Evolutionary conservation across 2,888 invertebrate genomes (phyloP).

Genomic region (Spicauda simplicius): DNA sequence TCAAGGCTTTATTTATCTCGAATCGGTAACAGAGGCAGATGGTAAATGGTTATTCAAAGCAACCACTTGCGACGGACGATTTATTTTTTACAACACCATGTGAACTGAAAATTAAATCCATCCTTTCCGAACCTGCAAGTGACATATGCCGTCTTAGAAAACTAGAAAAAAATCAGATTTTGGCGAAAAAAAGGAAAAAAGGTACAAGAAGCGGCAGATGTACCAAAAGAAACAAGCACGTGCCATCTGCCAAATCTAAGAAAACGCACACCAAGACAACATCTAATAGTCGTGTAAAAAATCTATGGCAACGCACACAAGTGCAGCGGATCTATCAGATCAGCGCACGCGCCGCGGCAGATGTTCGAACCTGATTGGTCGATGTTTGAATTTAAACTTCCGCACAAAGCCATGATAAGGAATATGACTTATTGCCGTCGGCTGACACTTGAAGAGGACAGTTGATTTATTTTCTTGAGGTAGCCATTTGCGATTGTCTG

Average conservation of each 20-base stretch:
- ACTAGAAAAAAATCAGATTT: slow-evolving; percentile 52
- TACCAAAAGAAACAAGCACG: slow-evolving; percentile 79
- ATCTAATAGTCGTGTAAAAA: slow-evolving; percentile 58
- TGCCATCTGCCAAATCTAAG: slow-evolving; percentile 84
- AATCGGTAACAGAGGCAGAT: slow-evolving; percentile 56
- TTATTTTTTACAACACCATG: slow-evolving; percentile 77
- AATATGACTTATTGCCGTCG: slow-evolving; percentile 65
- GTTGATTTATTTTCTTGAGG: slow-evolving; percentile 58
- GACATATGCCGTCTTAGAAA: slow-evolving; percentile 69
- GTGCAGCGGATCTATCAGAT: slow-evolving; percentile 66
- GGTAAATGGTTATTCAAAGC: slow-evolving; percentile 57
- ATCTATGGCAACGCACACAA: slow-evolving; percentile 59
- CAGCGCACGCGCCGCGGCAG: slow-evolving; percentile 77
- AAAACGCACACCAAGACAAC: slow-evolving; percentile 60
- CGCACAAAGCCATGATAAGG: slow-evolving; percentile 76
- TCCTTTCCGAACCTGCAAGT: slow-evolving; percentile 66
- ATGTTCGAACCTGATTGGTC: slow-evolving; percentile 76
- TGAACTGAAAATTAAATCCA: slow-evolving; percentile 70
- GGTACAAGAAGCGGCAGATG: slow-evolving; percentile 77
- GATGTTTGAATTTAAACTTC: slow-evolving; percentile 75
- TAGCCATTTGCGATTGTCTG: slow-evolving; percentile 47
- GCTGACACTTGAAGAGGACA: slow-evolving; percentile 48
- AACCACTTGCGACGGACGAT: slow-evolving; percentile 72
- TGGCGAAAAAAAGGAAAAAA: slow-evolving; percentile 71
- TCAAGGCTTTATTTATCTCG: slow-evolving; percentile 15